Evolutionary conservation across 1,140 invertebrate species (phyloP).

Genomic region (Papilio dardanus): DNA sequence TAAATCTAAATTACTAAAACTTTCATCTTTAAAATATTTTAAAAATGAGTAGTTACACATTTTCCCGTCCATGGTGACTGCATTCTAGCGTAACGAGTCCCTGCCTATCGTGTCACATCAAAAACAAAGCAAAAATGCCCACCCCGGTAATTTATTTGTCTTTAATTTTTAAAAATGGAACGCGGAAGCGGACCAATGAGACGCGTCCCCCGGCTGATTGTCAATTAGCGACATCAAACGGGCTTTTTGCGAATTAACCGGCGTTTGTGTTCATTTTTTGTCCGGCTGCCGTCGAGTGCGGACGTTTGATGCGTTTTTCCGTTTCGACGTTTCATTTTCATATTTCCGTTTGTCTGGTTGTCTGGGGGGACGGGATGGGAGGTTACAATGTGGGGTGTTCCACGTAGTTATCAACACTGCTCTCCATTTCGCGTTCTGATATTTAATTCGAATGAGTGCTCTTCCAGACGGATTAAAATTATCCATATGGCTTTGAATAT

Average conservation of each 20-base stretch:
- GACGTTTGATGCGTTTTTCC: constrained; percentile 76
- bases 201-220: constrained; percentile 79
- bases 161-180: constrained; percentile 81
- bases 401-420: constrained; percentile 54
- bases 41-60: not conserved
- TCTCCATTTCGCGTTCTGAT: constrained; percentile 62
- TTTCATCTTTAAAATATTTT: not conserved
- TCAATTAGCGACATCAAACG: constrained; percentile 82
- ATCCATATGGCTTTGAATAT: constrained; percentile 36
- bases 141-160: constrained; percentile 78
- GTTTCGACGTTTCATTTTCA: constrained; percentile 78
- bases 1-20: not conserved
- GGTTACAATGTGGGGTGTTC: constrained; percentile 66
- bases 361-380: constrained; percentile 47
- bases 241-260: constrained; percentile 82
- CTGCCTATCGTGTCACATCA: constrained; percentile 35
- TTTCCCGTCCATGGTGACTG: not conserved
- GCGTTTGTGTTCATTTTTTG: constrained; percentile 79
- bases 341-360: constrained; percentile 79
- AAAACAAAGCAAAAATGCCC: constrained; percentile 60
- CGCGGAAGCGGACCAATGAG: constrained; percentile 76
- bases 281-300: constrained; percentile 62
- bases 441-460: constrained; percentile 75
- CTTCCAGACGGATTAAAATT: constrained; percentile 52
- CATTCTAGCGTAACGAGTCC: constrained; percentile 17